Base-by-base conservation (phyloP, 1,140 invertebrate species). In the Euwallacea fornicatus region DNA sequence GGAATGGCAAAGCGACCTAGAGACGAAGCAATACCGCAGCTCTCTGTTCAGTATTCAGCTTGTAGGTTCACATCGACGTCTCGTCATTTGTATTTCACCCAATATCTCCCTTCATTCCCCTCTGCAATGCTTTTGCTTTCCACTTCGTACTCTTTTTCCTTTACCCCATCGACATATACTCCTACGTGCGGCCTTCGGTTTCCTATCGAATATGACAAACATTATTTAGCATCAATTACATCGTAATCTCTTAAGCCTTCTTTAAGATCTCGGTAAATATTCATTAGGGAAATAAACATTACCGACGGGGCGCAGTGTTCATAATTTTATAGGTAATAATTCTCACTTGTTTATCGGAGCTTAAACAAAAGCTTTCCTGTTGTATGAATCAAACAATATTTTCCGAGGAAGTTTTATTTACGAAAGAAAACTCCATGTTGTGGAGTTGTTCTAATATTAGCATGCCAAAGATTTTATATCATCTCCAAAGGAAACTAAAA, bases 11-110 rank as follows among this genome's bases (percentile, higher is more conserved):
- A 58, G 64, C 68, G 73, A 76, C 73, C 61, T 74, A 68, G 43
- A 72, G 72, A 72, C 56, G 71, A 69, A 63, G 68, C 64, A 61
- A 69, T 71, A 73, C 73, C 73, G 69, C 75, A 76, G 73, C 62
- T 73, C 66, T 62, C 75, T 76, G 59, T 66, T 76, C 73, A 73
- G 75, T 76, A 76, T 76, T 76, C 75, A 76, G 71, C 71, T 68
- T 61, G 71, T 64, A 73, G 68, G 61, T 74, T 76, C 73, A 70
- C 75, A 76, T 76, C 75, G 75, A 76, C 75, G 69, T 71, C 66
- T 76, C 75, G 75, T 76, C 75, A 76, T 76, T 76, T 76, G 75
- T 76, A 76, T 76, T 76, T 76, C 66, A 61, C 73, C 75, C 75
- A 76, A 76, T 76, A 76, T 55, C 73, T 73, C 68, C 71, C 73